Evolutionary conservation across 2,888 invertebrate species (phyloP), one percentile per base, ranked within the genome.

Genomic region (Eilema depressum): DNA sequence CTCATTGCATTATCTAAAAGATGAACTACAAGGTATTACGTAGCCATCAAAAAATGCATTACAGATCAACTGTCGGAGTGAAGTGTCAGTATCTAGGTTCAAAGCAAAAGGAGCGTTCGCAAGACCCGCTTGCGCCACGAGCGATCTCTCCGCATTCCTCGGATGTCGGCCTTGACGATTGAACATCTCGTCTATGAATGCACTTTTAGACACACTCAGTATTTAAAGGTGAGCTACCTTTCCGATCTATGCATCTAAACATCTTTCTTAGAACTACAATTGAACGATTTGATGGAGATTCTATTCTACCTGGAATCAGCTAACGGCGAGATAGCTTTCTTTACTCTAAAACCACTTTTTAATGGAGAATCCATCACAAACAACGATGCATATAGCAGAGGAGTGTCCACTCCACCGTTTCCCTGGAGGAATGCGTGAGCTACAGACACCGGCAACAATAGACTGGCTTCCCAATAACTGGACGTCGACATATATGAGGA

Each of bases 131-230:
- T 83, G 79, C 84, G 75, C 64, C 78, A 84, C 71, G 4, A 30
- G 69, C 82, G 77, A 83, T 80, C 79, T 79, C 84, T 76, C 78
- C 76, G 79, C 83, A 83, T 84, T 82, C 84, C 77, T 41, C 28
- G 63, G 71, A 82, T 78, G 75, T 73, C 81, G 79, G 84, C 84
- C 84, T 83, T 83, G 84, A 73, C 68, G 79, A 33, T 57, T 67
- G 78, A 75, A 65, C 75, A 75, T 74, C 71, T 75, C 26, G 65
- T 30, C 75, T 77, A 75, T 79, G 73, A 78, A 74, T 83, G 81
- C 76, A 74, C 83, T 79, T 78, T 73, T 72, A 76, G 75, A 77
- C 72, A 76, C 79, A 66, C 33, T 60, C 71, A 37, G 53, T 63
- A 59, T 68, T 68, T 69, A 81, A 83, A 81, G 81, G 83, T 80